phyloP scores from a whole-genome alignment of 2,888 invertebrate genomes.

The Strigamia crassipes region DNA sequence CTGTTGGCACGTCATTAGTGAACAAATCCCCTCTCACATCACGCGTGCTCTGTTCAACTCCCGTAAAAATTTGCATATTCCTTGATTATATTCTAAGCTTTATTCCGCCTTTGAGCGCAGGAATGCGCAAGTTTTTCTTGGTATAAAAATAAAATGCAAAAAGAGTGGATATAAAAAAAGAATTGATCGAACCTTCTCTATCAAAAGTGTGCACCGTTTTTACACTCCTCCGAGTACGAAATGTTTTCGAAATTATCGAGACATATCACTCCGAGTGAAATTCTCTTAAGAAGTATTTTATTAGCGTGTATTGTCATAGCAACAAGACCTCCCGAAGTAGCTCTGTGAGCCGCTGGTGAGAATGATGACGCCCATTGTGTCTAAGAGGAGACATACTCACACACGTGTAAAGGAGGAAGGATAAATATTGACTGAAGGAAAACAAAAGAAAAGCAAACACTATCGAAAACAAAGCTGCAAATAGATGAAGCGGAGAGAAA shows the following conservation, averaged over 20 bases:
- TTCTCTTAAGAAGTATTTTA: conserved; percentile 1
- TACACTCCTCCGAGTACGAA: neutral
- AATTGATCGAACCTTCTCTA: conserved; percentile 27
- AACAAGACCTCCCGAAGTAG: neutral
- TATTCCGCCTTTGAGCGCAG: neutral
- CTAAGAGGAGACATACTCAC: conserved; percentile 4
- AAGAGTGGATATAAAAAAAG: neutral
- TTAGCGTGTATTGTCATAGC: neutral
- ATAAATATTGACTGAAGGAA: conserved; percentile 28
- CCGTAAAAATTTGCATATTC: neutral
- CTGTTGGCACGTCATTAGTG: conserved; percentile 37
- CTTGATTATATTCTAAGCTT: conserved; percentile 31
- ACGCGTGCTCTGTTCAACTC: conserved; percentile 34
- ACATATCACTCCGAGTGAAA: neutral
- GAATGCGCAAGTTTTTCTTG: neutral
- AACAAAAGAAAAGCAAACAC: conserved; percentile 24
- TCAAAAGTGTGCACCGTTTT: conserved; percentile 2
- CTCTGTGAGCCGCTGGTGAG: neutral
- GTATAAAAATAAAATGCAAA: conserved; percentile 5
- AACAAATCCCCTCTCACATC: conserved; percentile 18
- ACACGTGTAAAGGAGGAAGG: neutral
- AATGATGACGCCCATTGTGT: conserved; percentile 20
- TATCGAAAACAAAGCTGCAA: conserved; percentile 14
- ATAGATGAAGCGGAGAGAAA: neutral
- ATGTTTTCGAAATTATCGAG: conserved; percentile 15